These are phyloP conservation scores for Stigmatopora argus DNA, from an alignment of 2,113 vertebrate genomes.

Conservation along the genomic window DNA sequence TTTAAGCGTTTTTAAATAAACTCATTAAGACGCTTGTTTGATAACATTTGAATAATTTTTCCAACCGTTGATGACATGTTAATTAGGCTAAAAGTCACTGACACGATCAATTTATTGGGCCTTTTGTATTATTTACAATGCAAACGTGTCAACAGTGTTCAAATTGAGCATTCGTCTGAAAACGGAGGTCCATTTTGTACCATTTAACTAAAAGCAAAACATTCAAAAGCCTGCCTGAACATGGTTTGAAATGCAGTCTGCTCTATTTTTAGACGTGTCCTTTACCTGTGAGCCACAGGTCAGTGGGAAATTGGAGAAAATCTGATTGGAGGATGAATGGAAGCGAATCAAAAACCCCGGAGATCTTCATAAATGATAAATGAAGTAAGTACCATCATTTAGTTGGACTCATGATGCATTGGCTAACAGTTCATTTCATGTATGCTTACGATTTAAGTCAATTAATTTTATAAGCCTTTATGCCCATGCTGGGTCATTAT, in stretches of 20 bases:
- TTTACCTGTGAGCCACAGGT: conserved; percentile 3
- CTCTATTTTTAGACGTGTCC: not conserved
- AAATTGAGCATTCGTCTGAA: not conserved
- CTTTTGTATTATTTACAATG: too few relatives aligned
- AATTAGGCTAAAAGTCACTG: too few relatives aligned
- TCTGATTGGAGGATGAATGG: conserved; percentile 6
- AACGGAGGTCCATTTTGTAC: not conserved
- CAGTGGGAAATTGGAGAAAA: not conserved
- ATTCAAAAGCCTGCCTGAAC: not conserved
- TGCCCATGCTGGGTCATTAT: not conserved
- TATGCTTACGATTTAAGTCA: conserved; percentile 7
- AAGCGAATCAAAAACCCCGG: conserved; percentile 16
- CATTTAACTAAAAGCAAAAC: not conserved
- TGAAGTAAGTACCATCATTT: conserved; percentile 14
- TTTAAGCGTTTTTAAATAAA: too few relatives aligned
- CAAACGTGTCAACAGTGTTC: too few relatives aligned
- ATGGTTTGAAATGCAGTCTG: not conserved
- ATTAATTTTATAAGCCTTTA: conserved; percentile 2
- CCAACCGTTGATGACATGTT: too few relatives aligned
- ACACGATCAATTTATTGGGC: too few relatives aligned
- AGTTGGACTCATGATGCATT: conserved; percentile 28
- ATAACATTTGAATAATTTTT: too few relatives aligned
- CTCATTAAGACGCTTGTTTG: too few relatives aligned
- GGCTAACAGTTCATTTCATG: conserved; percentile 33
- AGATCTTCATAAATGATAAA: conserved; percentile 16